A percentile compares a stretch with the other conserved stretches of the same genome.
phyloP scores from a whole-genome alignment of 2,113 vertebrate species.

The Pluvialis apricaria region DNA sequence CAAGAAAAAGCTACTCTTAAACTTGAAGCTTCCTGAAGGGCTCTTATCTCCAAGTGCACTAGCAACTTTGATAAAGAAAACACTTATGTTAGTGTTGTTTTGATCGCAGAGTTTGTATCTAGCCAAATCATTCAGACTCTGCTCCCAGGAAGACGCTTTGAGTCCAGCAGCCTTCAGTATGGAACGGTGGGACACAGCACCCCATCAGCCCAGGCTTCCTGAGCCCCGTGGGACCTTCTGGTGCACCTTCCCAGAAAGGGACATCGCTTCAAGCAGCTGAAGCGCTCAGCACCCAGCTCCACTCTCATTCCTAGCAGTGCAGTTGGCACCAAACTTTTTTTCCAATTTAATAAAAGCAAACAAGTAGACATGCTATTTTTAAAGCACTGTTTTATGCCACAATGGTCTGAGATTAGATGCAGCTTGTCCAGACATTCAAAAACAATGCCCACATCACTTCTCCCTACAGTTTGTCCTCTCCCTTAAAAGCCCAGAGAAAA shows the following conservation, averaged over 20 bases:
- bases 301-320: not conserved
- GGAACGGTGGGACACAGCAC: not conserved
- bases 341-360: not conserved
- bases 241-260: not conserved
- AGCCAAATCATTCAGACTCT: not conserved
- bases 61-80: conserved; percentile 14
- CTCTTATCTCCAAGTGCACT: conserved; percentile 27
- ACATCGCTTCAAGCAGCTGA: not conserved
- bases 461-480: not conserved
- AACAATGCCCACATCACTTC: conserved; percentile 36
- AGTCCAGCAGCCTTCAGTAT: fast-evolving
- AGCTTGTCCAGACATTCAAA: conserved; percentile 33
- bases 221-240: not conserved
- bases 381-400: conserved; percentile 38
- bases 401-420: conserved; percentile 32
- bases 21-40: conserved; percentile 34
- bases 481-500: conserved; percentile 43
- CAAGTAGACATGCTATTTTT: conserved; percentile 34
- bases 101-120: not conserved
- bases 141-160: not conserved
- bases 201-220: not conserved
- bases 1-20: conserved; percentile 31
- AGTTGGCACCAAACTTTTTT: not conserved
- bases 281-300: not conserved
- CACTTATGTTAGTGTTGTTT: not conserved